Evolutionary conservation across 2,113 vertebrate genomes (phyloP).

Genomic region (Hypomesus transpacificus): DNA sequence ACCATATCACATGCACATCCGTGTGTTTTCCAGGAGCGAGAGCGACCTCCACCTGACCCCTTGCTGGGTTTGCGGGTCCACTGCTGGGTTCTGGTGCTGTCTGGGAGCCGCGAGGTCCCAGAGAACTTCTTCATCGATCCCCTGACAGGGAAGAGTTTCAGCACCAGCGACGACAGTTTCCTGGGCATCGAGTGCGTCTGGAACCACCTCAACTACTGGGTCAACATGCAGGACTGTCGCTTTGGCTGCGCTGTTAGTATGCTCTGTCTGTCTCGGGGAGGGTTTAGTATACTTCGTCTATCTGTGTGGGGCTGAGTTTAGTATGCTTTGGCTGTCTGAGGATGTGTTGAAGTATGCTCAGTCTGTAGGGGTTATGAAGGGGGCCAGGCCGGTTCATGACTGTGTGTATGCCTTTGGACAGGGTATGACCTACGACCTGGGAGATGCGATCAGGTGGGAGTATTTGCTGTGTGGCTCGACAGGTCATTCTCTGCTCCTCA

Average conservation of each 20-base stretch:
- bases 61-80: conserved; percentile 81
- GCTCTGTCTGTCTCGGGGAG: background rate
- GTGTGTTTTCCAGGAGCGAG: conserved; percentile 59
- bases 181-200: conserved; percentile 90
- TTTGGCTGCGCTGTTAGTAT: conserved; percentile 76
- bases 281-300: background rate
- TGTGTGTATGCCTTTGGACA: conserved; percentile 49
- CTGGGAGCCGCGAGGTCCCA: conserved; percentile 77
- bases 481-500: conserved; percentile 32
- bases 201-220: conserved; percentile 90
- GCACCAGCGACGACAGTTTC: conserved; percentile 68
- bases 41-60: conserved; percentile 57
- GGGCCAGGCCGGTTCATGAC: background rate
- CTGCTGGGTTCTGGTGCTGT: conserved; percentile 87
- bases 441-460: conserved; percentile 80
- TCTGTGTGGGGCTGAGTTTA: too few species aligned
- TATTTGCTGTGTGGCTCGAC: conserved; percentile 63
- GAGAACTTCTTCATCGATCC: conserved; percentile 91
- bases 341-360: too few species aligned
- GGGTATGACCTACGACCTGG: conserved; percentile 82
- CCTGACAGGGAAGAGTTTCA: conserved; percentile 73
- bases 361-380: background rate
- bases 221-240: conserved; percentile 91
- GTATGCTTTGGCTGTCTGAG: too few species aligned
- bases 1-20: too few species aligned